Base-by-base conservation (phyloP, 1,140 invertebrate genomes). In the Lasaia peninsularis region DNA sequence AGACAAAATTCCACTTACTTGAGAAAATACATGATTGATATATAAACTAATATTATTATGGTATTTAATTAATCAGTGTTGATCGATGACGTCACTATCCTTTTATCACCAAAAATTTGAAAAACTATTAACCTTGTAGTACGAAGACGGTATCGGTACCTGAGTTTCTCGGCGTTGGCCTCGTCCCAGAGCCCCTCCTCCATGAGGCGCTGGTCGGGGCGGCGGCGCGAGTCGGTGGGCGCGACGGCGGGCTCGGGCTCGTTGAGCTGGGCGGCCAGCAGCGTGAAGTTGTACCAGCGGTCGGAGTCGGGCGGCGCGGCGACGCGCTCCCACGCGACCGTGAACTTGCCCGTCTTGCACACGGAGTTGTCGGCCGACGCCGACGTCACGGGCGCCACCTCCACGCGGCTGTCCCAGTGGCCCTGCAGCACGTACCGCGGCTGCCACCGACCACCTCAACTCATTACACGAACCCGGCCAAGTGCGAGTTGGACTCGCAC, bases 171-270 rank as follows among this genome's bases (percentile, higher is more conserved):
- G 11, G 91, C 84, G 90, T 99, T 99, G 28, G 98, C 98, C 70
- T 98, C 97, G 71, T 99, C 97, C 98, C 98, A 99, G 12, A 91
- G 76, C 6, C 97, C 98, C 57, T 98, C 92, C 88, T 99, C 99
- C 98, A 99, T 99, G 40, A 99, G 92, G 48, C 98, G 92, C 89
- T 99, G 98, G 92, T 99, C 98, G 40, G 98, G 98, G 60, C 98
- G 92, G 16, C 92, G 85, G n/a, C 98, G 92, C 12, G 95, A 95
- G 91, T 99, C 99, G 0, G 98, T 99, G 11, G 98, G 98, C 24
- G 98, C 97, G 21, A 99, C 93, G 34, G 93, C 95, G 4, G 95
- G 93, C 90, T 99, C 98, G 8, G 91, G 91, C 88, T 99, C 98
- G 86, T 99, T 99, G 50, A 99, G 89, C 90, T 99, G 97, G 79